Conservation (phyloP, 2,888 invertebrate genomes). For the Pherbina coryleti region DNA sequence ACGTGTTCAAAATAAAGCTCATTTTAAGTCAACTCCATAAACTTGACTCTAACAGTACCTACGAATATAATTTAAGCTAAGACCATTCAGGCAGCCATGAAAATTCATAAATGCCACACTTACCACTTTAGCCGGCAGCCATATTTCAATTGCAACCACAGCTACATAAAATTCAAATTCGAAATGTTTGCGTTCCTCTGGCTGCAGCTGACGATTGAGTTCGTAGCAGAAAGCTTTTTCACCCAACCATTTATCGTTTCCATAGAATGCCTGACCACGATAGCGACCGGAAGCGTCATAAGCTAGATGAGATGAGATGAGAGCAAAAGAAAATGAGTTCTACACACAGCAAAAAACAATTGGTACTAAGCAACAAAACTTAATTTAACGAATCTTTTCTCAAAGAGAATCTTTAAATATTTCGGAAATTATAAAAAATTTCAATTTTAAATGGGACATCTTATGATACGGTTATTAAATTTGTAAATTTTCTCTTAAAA, state of each 20-base stretch:
- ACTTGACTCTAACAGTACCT: neutral
- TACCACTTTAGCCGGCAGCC: constrained; percentile 59
- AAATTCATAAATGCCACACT: constrained; percentile 37
- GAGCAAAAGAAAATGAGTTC: neutral
- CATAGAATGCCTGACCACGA: constrained; percentile 81
- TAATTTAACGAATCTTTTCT: too few relatives aligned
- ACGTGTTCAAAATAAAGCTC: too few relatives aligned
- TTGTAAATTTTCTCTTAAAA: too few relatives aligned
- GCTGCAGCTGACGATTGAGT: constrained; percentile 61
- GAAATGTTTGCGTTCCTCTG: constrained; percentile 61
- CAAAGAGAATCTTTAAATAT: too few relatives aligned
- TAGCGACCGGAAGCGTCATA: constrained; percentile 86
- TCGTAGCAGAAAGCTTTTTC: constrained; percentile 79
- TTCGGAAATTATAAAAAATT: too few relatives aligned
- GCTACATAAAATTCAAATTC: constrained; percentile 66
- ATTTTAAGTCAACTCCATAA: neutral
- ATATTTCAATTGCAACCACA: constrained; percentile 57
- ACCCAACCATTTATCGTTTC: constrained; percentile 86
- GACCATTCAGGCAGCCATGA: neutral
- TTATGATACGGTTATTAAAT: too few relatives aligned
- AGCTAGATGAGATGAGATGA: constrained; percentile 70
- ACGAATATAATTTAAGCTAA: neutral
- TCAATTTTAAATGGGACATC: too few relatives aligned
- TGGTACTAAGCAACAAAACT: too few relatives aligned
- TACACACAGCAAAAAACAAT: too few relatives aligned